Evolutionary conservation across 2,113 vertebrate genomes (phyloP).

Genomic region (Charina bottae): DNA sequence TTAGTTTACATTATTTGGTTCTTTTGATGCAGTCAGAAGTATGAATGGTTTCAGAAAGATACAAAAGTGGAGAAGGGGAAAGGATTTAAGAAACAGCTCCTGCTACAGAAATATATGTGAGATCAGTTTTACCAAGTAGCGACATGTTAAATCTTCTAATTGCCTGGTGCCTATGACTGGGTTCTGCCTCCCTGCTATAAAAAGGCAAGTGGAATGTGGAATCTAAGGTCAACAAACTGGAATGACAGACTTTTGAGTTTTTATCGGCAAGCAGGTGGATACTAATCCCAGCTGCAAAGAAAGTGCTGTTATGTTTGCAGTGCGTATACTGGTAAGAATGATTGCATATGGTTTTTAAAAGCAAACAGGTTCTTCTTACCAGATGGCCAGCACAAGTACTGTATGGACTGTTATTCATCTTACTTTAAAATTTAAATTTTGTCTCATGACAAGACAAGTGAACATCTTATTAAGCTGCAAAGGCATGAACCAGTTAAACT

Average conservation of each 20-base stretch:
- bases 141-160: conserved; percentile 41
- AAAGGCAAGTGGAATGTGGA: conserved; percentile 52
- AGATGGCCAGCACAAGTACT: background rate
- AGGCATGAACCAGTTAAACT: background rate
- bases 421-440: background rate
- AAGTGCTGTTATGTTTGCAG: conserved; percentile 3
- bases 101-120: background rate
- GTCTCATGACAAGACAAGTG: background rate
- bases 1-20: background rate
- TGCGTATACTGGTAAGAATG: background rate
- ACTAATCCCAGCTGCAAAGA: background rate
- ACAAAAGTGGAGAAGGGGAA: background rate
- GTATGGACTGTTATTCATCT: background rate
- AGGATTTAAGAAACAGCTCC: conserved; percentile 13
- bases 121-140: conserved; percentile 51
- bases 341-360: background rate
- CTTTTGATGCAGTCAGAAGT: rapidly evolving
- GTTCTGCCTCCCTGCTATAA: conserved; percentile 44
- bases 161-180: conserved; percentile 8
- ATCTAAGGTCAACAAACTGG: conserved; percentile 24
- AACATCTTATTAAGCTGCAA: background rate
- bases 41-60: background rate
- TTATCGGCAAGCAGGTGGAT: background rate
- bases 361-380: background rate
- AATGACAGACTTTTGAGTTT: conserved; percentile 31